phyloP scores from a whole-genome alignment of 2,113 vertebrate genomes.

The Danionella cerebrum region DNA sequence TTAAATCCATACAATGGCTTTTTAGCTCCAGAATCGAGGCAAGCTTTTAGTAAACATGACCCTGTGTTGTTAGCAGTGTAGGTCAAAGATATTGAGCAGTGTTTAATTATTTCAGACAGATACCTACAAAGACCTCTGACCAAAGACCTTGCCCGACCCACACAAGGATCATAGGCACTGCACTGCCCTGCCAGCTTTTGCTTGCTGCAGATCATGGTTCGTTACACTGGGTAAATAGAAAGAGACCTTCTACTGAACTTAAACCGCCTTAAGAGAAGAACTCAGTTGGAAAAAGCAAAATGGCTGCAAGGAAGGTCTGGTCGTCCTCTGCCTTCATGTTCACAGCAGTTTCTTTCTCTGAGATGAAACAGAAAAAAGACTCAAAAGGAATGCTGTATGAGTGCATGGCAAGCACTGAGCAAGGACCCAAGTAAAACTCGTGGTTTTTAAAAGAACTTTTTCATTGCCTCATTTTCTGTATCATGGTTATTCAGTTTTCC shows the following conservation, averaged over 20 bases:
- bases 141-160: not conserved
- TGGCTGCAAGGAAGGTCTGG: not conserved
- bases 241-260: constrained; percentile 4
- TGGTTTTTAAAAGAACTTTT: not conserved
- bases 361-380: constrained; percentile 12
- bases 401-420: not conserved
- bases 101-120: constrained; percentile 29
- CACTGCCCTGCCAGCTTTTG: not conserved
- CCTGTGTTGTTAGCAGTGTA: not conserved
- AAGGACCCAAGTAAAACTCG: not conserved
- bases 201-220: constrained; percentile 7
- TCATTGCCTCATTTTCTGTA: no score
- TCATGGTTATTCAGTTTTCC: not conserved
- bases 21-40: no score
- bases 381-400: constrained; percentile 12
- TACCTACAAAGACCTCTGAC: not conserved
- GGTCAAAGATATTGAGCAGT: not conserved
- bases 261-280: constrained; percentile 19
- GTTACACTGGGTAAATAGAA: constrained; percentile 15
- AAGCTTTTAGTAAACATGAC: no score
- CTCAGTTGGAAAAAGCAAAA: not conserved
- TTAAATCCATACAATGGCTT: no score
- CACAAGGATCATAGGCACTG: not conserved
- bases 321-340: not conserved
- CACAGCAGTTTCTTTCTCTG: constrained; percentile 11